These are phyloP conservation scores for Shargacucullia verbasci DNA, from an alignment of 2,888 invertebrate genomes.

Conservation along the genomic window DNA sequence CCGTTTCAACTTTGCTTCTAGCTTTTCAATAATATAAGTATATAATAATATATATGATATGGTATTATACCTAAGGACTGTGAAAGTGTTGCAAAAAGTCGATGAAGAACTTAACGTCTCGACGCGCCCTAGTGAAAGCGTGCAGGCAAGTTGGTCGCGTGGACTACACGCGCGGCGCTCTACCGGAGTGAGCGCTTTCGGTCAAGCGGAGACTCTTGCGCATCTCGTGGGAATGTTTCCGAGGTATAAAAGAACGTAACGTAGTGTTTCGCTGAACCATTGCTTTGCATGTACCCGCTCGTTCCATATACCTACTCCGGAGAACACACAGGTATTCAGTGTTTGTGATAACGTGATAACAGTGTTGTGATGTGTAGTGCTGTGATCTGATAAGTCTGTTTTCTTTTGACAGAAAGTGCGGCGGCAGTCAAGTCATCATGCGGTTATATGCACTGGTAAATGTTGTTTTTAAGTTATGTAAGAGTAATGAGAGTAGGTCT, in stretches of 20 bases:
- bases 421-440: constrained; percentile 74
- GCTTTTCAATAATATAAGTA: no score
- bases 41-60: no score
- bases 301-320: constrained; percentile 62
- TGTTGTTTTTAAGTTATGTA: constrained; percentile 47
- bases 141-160: constrained; percentile 71
- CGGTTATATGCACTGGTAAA: constrained; percentile 83
- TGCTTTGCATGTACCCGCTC: constrained; percentile 77
- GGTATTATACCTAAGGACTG: constrained; percentile 34
- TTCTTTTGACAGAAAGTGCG: constrained; percentile 84
- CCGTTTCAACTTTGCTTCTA: no score
- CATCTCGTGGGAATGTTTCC: constrained; percentile 86
- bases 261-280: constrained; percentile 81
- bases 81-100: constrained; percentile 64
- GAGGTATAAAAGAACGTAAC: constrained; percentile 87
- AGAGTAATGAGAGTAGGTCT: constrained; percentile 28
- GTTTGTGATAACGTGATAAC: constrained; percentile 52
- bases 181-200: constrained; percentile 73
- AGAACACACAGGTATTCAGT: constrained; percentile 67
- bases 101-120: constrained; percentile 56
- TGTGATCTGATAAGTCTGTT: constrained; percentile 72
- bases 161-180: constrained; percentile 57
- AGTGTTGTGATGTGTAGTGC: constrained; percentile 58
- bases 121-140: constrained; percentile 69
- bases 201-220: constrained; percentile 75